These are phyloP conservation scores for Microcebus tavaratra DNA, from an alignment of 2,113 vertebrate genomes.

Conservation along the genomic window DNA sequence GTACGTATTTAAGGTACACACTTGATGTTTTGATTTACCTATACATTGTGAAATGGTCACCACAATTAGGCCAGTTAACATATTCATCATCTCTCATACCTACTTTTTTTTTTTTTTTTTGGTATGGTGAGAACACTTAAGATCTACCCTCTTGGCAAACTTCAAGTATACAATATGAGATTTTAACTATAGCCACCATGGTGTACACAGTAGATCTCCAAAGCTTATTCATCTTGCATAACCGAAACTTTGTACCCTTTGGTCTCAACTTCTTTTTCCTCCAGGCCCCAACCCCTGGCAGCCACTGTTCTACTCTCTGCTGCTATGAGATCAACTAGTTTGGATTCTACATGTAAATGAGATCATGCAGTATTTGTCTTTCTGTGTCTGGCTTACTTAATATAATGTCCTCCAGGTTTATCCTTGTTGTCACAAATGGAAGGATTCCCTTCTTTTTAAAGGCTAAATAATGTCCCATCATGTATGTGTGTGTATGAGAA, in stretches of 20 bases:
- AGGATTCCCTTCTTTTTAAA: not conserved
- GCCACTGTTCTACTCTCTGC: not conserved
- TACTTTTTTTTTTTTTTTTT: not conserved
- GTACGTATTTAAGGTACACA: not conserved
- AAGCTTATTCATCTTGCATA: not conserved
- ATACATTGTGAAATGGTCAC: not conserved
- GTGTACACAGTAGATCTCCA: too few relatives aligned
- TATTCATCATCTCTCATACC: not conserved
- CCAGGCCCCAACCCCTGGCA: not conserved
- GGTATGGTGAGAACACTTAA: not conserved
- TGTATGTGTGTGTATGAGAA: too few relatives aligned
- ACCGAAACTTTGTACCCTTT: not conserved
- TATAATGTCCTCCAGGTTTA: not conserved
- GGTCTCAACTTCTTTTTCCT: not conserved
- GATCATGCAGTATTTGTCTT: not conserved
- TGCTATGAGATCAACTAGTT: not conserved
- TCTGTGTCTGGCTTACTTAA: not conserved
- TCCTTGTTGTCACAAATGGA: not conserved
- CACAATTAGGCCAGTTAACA: not conserved
- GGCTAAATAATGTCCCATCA: not conserved
- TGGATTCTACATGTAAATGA: not conserved
- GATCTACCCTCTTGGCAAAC: not conserved
- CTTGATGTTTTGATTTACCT: not conserved
- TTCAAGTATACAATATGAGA: not conserved
- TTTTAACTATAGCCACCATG: not conserved